Percentiles rank a stretch among this genome's conserved stretches.
Conservation (phyloP, 2,888 invertebrate species). For the Drosophila prolongata region DNA sequence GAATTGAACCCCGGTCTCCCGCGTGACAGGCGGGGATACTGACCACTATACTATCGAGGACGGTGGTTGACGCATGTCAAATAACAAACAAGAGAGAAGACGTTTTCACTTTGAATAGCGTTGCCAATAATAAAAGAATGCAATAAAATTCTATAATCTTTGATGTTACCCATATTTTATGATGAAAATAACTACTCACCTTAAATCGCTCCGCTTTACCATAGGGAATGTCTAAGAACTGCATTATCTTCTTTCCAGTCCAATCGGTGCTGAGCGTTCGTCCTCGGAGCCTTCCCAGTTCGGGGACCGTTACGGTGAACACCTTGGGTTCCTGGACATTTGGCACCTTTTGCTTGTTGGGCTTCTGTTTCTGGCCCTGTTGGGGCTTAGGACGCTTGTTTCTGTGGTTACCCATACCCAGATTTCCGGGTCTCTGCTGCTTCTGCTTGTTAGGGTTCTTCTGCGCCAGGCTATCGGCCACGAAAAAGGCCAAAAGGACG, state of each 20-base stretch:
- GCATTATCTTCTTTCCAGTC: conserved; percentile 74
- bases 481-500: conserved; percentile 46
- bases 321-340: conserved; percentile 38
- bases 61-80: neutral
- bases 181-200: conserved; percentile 49
- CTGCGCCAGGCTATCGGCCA: conserved; percentile 43
- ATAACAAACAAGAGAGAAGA: neutral
- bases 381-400: conserved; percentile 46
- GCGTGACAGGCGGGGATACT: conserved; percentile 31
- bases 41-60: conserved; percentile 35
- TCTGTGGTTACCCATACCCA: conserved; percentile 10
- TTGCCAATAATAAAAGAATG: neutral
- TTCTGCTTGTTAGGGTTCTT: conserved; percentile 46
- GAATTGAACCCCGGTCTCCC: conserved; percentile 32
- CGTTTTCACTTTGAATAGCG: neutral
- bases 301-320: conserved; percentile 65
- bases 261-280: conserved; percentile 73
- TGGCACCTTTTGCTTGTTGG: conserved; percentile 18
- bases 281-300: conserved; percentile 78
- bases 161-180: too few species aligned
- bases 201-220: conserved; percentile 80
- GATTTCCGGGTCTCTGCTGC: conserved; percentile 29
- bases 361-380: conserved; percentile 33
- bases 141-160: neutral
- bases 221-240: conserved; percentile 83